These are phyloP conservation scores for Orthosia incerta DNA, from an alignment of 2,888 invertebrate species.

Conservation along the genomic window DNA sequence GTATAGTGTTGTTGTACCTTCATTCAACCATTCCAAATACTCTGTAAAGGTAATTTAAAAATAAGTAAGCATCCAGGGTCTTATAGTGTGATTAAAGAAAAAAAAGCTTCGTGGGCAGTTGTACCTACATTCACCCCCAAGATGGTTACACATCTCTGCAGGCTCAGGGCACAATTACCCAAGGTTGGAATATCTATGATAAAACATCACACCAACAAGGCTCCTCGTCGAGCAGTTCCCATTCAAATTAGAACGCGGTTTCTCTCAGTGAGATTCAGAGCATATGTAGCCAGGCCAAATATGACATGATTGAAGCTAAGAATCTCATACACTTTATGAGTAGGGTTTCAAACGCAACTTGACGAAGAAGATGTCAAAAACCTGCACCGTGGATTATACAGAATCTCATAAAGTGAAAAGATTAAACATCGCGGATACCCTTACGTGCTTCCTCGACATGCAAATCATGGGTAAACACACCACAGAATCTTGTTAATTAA, in stretches of 20 bases:
- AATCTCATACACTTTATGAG: background rate
- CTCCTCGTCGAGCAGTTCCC: background rate
- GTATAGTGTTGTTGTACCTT: too few relatives aligned
- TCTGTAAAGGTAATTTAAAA: too few relatives aligned
- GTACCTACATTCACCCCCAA: too few relatives aligned
- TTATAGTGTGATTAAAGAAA: too few relatives aligned
- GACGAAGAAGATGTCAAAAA: background rate
- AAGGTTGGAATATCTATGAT: too few relatives aligned
- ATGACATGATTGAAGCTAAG: background rate
- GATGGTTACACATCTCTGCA: too few relatives aligned
- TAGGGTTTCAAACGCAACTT: background rate
- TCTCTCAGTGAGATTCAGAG: background rate
- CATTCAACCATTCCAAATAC: too few relatives aligned
- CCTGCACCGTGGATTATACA: background rate
- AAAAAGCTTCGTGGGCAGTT: too few relatives aligned
- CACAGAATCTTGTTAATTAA: slow-evolving; percentile 22
- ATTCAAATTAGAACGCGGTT: background rate
- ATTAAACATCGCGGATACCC: background rate
- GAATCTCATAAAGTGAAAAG: too few relatives aligned
- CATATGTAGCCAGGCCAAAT: background rate
- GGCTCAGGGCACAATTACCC: too few relatives aligned
- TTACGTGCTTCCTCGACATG: background rate
- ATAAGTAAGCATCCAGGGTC: too few relatives aligned
- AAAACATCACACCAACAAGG: background rate
- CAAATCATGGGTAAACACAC: slow-evolving; percentile 6